These are phyloP conservation scores for Meloidogyne hapla DNA, from an alignment of 1,140 invertebrate genomes.

Conservation along the genomic window DNA sequence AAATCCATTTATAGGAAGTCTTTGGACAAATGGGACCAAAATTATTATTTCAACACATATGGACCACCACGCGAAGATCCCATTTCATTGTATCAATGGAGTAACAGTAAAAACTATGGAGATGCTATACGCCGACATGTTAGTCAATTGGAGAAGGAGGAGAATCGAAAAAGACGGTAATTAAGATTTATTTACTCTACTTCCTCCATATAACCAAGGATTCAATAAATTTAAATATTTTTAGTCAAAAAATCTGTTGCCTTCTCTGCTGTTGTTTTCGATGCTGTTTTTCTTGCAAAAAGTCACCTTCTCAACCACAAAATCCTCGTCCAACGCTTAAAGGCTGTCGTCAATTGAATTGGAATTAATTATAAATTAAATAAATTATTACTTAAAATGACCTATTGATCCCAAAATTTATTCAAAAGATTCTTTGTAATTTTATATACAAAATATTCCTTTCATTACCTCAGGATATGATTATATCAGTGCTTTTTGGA, in stretches of 20 bases:
- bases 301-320: not conserved
- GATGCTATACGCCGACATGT: not conserved
- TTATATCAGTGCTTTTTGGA: no score
- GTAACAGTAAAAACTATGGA: conserved; percentile 2
- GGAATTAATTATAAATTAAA: not conserved
- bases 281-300: not conserved
- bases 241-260: not conserved
- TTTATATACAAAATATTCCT: not conserved
- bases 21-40: conserved; percentile 23
- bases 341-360: conserved; percentile 3
- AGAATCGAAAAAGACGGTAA: not conserved
- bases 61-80: conserved; percentile 6
- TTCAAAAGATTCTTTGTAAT: not conserved
- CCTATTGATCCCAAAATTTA: not conserved
- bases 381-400: not conserved
- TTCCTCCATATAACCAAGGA: no score
- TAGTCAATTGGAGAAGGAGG: not conserved
- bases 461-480: not conserved
- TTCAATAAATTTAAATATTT: not conserved
- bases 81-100: not conserved
- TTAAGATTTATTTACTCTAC: no score
- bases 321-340: not conserved
- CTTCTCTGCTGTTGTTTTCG: not conserved
- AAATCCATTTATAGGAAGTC: not conserved
- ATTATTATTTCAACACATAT: conserved; percentile 28